phyloP scores from a whole-genome alignment of 2,113 vertebrate genomes.

The Tragelaphus scriptus region DNA sequence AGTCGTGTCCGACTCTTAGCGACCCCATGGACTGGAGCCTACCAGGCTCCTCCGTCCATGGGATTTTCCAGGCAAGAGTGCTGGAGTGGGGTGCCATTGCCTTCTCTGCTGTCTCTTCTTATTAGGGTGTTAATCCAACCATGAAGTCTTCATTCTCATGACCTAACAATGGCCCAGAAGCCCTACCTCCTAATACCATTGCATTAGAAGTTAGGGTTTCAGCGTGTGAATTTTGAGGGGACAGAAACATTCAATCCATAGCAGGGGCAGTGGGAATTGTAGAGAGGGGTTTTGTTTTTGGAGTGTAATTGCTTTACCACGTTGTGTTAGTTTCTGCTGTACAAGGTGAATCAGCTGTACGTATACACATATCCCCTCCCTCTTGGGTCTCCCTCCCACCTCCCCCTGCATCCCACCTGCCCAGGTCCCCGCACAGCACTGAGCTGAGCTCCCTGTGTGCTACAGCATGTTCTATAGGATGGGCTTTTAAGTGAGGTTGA shows the following conservation, averaged over 20 bases:
- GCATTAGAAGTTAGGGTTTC: neutral
- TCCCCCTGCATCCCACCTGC: neutral
- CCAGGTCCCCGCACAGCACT: neutral
- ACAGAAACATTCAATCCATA: neutral
- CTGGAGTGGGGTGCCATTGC: no score
- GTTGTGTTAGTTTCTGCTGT: neutral
- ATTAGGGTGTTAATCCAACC: neutral
- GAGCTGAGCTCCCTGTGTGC: neutral
- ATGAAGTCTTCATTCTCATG: neutral
- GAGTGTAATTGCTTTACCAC: neutral
- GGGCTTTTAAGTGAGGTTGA: neutral
- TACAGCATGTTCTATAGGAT: neutral
- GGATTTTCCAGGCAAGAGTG: no score
- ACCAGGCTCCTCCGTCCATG: no score
- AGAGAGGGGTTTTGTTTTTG: neutral
- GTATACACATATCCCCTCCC: neutral
- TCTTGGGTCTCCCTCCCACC: neutral
- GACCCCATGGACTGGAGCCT: no score
- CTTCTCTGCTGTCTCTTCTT: neutral
- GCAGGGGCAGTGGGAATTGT: neutral
- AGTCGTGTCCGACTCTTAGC: no score
- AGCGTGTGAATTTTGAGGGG: neutral
- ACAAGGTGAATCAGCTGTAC: neutral
- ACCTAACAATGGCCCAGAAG: neutral
- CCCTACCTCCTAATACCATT: neutral